Base-by-base conservation (phyloP, 2,797 vertebrate genomes). In the Clarias laeviceps region DNA sequence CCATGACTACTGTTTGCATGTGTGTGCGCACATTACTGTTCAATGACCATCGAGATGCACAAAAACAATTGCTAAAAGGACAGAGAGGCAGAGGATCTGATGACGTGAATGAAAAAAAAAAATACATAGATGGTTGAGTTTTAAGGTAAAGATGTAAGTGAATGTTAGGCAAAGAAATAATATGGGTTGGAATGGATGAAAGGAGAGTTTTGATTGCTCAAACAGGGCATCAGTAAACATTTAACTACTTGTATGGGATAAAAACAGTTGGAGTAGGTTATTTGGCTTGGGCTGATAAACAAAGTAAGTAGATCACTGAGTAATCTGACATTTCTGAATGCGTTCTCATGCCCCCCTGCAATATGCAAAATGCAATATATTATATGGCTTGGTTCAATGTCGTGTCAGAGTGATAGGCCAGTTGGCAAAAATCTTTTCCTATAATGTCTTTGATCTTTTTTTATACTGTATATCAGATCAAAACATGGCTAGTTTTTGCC, bases 1-100 rank as follows among this genome's bases (percentile, higher is more conserved):
- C 89, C 88, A 89, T 90, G 88, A 80, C 84, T 88, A 88, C 90
- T 74, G 77, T 69, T 29, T 32, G 72, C 76, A 59, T 85, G 82
- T 78, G 85, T 76, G 37, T 83, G 80, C 50, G 72, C 79, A 66
- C 29, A 45, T 54, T 59, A 45, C 61, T 78, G 4, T 79, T 40
- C 12, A 80, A 24, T 40, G 61, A 80, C 59, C 37, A 80, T 50
- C 15, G 6, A n/a, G n/a, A 50, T 80, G 17, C 4, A 80, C 32
- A 64, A 65, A 69, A 29, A 59, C 64, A 40, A 65, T 40, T 65
- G 61, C 40, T 29, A 18, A 81, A 61, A 37, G 80, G 68, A 15
- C 68, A 34, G 27, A 87, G 61, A 84, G 59, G 29, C 29, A 80
- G 50, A 72, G 66, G 66, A 68, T 80, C 68, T 82, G 34, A 80